Evolutionary conservation across 2,888 invertebrate species (phyloP).

Genomic region (Parelbella ahira): DNA sequence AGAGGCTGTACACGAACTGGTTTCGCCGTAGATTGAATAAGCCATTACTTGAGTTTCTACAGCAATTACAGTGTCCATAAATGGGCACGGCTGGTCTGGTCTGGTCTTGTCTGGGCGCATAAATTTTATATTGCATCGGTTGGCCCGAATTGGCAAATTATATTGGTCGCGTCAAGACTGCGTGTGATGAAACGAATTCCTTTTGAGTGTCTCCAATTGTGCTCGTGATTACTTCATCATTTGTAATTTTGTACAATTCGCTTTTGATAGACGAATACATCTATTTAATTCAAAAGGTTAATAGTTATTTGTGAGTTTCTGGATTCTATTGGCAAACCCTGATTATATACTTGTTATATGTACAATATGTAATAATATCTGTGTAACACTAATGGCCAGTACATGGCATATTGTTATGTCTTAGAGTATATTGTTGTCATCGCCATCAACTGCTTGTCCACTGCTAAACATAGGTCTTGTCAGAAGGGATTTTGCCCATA

Average conservation of each 20-base stretch:
- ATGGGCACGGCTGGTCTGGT: conserved; percentile 46
- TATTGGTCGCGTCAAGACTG: conserved; percentile 28
- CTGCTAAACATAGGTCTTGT: too few relatives aligned
- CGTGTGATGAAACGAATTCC: conserved; percentile 24
- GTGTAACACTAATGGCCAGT: too few relatives aligned
- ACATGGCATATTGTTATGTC: too few relatives aligned
- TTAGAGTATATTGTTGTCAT: too few relatives aligned
- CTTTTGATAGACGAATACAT: conserved; percentile 10
- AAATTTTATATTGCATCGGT: conserved; percentile 53
- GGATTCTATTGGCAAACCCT: too few relatives aligned
- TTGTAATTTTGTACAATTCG: conserved; percentile 16
- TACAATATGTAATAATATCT: too few relatives aligned
- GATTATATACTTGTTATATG: too few relatives aligned
- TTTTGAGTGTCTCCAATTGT: conserved; percentile 22
- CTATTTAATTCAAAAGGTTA: too few relatives aligned
- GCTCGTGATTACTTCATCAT: conserved; percentile 17
- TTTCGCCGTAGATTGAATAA: conserved; percentile 56
- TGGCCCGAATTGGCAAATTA: conserved; percentile 46
- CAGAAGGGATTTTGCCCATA: too few relatives aligned
- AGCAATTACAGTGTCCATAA: conserved; percentile 62
- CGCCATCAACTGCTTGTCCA: too few relatives aligned
- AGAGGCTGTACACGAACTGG: conserved; percentile 40
- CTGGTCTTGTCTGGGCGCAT: conserved; percentile 45
- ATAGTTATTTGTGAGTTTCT: too few relatives aligned
- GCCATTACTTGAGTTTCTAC: conserved; percentile 68